Evolutionary conservation across 2,113 vertebrate species (phyloP).

Genomic region (Varanus salvator): DNA sequence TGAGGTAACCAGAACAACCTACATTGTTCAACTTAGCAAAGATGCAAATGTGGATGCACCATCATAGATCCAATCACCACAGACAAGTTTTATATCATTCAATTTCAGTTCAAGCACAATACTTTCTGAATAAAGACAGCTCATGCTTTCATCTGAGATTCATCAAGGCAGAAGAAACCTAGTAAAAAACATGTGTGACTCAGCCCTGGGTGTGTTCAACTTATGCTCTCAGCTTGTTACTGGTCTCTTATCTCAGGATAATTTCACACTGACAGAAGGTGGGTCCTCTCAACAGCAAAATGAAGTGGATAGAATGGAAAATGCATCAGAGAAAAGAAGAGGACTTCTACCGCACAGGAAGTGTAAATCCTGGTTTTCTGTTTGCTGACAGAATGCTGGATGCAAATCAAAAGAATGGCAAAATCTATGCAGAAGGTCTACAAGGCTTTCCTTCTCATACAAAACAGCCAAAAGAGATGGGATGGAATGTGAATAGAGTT

Average conservation of each 20-base stretch:
- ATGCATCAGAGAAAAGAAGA: background rate
- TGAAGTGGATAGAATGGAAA: background rate
- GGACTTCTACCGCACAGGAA: background rate
- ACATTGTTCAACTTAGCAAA: no score
- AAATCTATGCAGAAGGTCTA: background rate
- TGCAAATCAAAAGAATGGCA: background rate
- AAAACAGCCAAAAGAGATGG: background rate
- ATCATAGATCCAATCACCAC: background rate
- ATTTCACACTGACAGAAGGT: constrained; percentile 1
- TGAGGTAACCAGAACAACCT: no score
- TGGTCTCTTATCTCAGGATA: background rate
- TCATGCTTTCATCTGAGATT: background rate
- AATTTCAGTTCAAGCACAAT: background rate
- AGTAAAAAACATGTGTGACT: background rate
- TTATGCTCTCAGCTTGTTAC: background rate
- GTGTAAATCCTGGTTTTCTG: background rate
- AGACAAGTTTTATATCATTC: background rate
- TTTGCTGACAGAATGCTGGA: background rate
- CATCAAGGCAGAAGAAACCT: background rate
- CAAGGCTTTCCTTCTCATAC: background rate
- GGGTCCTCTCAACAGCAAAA: background rate
- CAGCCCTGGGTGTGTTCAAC: background rate
- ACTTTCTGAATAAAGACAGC: background rate
- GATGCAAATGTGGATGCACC: background rate
- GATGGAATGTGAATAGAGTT: background rate